Percentiles rank a stretch among this genome's conserved stretches.
phyloP scores from a whole-genome alignment of 1,140 invertebrate genomes.

The Diprion similis region DNA sequence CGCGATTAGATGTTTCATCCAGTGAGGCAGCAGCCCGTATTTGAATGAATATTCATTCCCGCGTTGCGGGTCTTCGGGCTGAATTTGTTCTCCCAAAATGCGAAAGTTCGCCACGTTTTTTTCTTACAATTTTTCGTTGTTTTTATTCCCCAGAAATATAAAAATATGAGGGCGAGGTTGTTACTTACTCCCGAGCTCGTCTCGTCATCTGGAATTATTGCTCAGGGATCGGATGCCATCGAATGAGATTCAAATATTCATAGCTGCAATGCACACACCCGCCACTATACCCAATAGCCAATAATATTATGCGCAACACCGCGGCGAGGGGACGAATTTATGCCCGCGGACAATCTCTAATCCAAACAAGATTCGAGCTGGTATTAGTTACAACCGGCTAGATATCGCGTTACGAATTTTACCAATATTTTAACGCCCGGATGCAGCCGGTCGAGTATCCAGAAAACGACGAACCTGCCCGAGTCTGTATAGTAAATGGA shows the following conservation, averaged over 20 bases:
- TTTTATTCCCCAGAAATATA: too few species aligned
- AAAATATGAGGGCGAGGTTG: not conserved
- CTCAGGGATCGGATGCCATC: not conserved
- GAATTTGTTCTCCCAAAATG: not conserved
- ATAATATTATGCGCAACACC: not conserved
- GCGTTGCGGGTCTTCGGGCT: not conserved
- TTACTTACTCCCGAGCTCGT: not conserved
- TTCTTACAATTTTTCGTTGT: too few species aligned
- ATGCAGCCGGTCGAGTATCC: not conserved
- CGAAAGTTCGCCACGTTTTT: too few species aligned
- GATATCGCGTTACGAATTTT: constrained; percentile 2
- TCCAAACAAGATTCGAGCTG: not conserved
- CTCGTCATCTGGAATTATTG: not conserved
- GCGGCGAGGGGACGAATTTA: not conserved
- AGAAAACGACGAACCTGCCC: too few species aligned
- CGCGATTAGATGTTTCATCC: constrained; percentile 18
- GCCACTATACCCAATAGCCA: not conserved
- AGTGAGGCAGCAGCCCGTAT: not conserved
- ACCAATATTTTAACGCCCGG: not conserved
- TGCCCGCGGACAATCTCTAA: not conserved
- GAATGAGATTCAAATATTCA: constrained; percentile 6
- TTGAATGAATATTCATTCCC: constrained; percentile 34
- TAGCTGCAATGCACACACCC: not conserved
- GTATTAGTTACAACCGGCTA: not conserved
- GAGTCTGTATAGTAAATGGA: too few species aligned